Base-by-base conservation (phyloP, 2,113 vertebrate genomes). In the Dolichallabes microphthalmus region DNA sequence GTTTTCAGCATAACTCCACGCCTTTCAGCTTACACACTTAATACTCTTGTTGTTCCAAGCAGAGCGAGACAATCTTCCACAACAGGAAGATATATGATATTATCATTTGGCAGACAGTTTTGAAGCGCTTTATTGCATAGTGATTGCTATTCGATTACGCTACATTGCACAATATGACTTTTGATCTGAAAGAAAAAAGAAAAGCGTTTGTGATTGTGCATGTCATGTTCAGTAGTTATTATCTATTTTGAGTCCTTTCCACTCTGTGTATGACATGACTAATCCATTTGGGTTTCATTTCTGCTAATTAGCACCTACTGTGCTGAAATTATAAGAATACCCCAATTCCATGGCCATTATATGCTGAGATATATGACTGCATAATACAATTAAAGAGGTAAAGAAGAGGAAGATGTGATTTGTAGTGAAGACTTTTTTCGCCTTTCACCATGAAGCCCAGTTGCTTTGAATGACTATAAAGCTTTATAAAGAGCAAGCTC, bases 221-320 rank as follows among this genome's bases (percentile, higher is more conserved):
- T 25, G 52, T 76, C 52, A 71, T 58, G 63, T 85, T 60, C 32
- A 20, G 52, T 71, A 45, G 25, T 60, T 78, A 79, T 7, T 58
- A 45, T 69, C 32, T 50, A 22, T 52, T 50, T 14, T 61, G 55
- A 80, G 35, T 55, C 30, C 61, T 12, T 10, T 1, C 35, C 73
- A 50, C 25, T 69, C 35, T 60, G 53, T 57, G 11, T 25, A 25
- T 55, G 45, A 77, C 61, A 35, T 7, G 25, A 45, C 55, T 32
- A 69, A 84, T 35, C 45, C 83, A 66, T 77, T 77, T 53, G 58
- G 60, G 83, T 80, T 8, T 66, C 30, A 30, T 85, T 71, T 85
- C 50, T 85, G 50, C 63, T 85, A 71, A 80, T 80, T 80, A 85
- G 84, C 68, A 39, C 35, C 32, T 39, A 20, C 32, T 27, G 19